phyloP scores from a whole-genome alignment of 2,797 vertebrate species.

The Acridotheres tristis region DNA sequence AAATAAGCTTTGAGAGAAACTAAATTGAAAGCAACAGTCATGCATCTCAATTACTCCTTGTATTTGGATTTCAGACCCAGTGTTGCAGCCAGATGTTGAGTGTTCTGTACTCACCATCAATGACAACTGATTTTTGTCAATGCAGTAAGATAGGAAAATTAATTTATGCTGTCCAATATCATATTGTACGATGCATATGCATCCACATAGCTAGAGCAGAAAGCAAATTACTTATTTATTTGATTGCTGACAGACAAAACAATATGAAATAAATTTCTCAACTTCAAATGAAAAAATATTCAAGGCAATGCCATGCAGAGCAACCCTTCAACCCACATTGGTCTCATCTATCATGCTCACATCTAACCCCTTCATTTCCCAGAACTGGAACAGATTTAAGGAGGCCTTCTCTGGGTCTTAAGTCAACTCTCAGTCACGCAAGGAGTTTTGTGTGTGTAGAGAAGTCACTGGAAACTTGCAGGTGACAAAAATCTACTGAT shows the following conservation, averaged over 20 bases:
- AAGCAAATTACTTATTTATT: background rate
- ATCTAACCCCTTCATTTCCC: background rate
- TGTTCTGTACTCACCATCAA: background rate
- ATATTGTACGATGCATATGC: background rate
- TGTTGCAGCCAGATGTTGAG: background rate
- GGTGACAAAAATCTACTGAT: background rate
- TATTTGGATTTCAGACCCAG: background rate
- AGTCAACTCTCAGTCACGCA: rapidly evolving
- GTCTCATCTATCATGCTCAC: background rate
- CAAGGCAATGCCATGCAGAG: background rate
- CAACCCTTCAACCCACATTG: background rate
- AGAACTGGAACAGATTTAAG: background rate
- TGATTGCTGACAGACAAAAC: background rate
- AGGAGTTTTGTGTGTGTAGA: background rate
- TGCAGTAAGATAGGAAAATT: background rate
- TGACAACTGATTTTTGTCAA: background rate
- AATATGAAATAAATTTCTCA: background rate
- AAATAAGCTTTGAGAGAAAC: background rate
- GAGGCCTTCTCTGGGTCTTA: background rate
- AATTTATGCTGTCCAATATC: background rate
- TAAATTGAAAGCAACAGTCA: background rate
- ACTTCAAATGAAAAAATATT: background rate
- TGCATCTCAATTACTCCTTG: background rate
- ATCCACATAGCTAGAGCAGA: background rate
- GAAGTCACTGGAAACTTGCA: background rate